Evolutionary conservation across 2,113 vertebrate species (phyloP).

Genomic region (Oryzias curvinotus): DNA sequence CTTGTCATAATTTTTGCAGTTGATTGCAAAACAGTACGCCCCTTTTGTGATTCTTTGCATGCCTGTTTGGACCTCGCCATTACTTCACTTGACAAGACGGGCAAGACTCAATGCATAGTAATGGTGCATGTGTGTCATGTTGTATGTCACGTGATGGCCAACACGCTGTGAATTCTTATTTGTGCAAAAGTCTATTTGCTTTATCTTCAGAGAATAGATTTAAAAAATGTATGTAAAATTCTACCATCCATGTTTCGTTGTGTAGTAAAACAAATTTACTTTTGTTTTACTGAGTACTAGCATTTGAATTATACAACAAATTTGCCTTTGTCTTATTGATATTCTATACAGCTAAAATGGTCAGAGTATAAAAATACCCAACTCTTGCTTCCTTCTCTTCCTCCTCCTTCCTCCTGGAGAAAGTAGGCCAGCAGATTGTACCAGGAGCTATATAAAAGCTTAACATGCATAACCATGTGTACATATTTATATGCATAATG

Average conservation of each 20-base stretch:
- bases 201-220: background rate
- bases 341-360: slow-evolving; percentile 25
- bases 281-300: slow-evolving; percentile 7
- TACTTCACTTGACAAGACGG: too few species aligned
- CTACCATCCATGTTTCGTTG: background rate
- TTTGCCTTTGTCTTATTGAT: slow-evolving; percentile 47
- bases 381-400: slow-evolving; percentile 35
- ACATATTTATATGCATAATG: slow-evolving; percentile 25
- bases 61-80: too few species aligned
- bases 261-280: slow-evolving; percentile 2
- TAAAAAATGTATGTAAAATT: background rate
- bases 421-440: slow-evolving; percentile 59
- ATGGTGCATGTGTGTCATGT: too few species aligned
- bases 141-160: background rate
- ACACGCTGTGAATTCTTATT: slow-evolving; percentile 12
- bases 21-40: too few species aligned
- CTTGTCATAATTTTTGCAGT: too few species aligned
- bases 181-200: slow-evolving; percentile 2
- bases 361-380: slow-evolving; percentile 50
- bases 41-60: too few species aligned
- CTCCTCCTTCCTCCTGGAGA: slow-evolving; percentile 31
- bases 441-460: slow-evolving; percentile 27
- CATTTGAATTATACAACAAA: slow-evolving; percentile 45
- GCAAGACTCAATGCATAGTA: too few species aligned
- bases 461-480: slow-evolving; percentile 19